Conservation (phyloP, 2,113 vertebrate species). For the Misgurnus mizolepis region DNA sequence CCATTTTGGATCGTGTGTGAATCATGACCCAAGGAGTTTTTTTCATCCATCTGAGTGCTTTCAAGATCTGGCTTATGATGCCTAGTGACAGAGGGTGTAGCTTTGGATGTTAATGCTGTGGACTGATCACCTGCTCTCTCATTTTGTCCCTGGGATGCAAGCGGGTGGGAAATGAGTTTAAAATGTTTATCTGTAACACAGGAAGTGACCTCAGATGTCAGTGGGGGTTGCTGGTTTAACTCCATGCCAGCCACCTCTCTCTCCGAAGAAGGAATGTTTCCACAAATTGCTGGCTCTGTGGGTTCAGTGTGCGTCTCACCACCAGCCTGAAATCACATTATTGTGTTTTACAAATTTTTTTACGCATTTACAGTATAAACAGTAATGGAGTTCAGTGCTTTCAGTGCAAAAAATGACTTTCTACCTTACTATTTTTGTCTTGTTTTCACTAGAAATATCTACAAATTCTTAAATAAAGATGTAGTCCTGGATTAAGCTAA, state of each 20-base stretch:
- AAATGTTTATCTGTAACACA: not conserved
- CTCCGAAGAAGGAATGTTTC: not conserved
- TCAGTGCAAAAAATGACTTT: too few relatives aligned
- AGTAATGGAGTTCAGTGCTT: too few relatives aligned
- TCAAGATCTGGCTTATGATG: not conserved
- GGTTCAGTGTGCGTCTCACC: not conserved
- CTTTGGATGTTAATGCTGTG: not conserved
- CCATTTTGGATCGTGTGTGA: not conserved
- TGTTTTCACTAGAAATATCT: too few relatives aligned
- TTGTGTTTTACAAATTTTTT: not conserved
- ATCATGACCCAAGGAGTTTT: constrained; percentile 20
- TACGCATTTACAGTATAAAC: too few relatives aligned
- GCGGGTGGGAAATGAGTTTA: not conserved
- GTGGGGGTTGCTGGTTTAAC: not conserved
- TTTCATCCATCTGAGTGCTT: not conserved
- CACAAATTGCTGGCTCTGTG: constrained; percentile 6
- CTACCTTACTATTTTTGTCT: too few relatives aligned
- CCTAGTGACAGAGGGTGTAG: not conserved
- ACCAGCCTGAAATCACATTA: constrained; percentile 31
- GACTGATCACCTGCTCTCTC: not conserved
- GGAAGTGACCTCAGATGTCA: not conserved
- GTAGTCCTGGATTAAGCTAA: too few relatives aligned
- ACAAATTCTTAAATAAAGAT: too few relatives aligned
- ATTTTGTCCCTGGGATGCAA: not conserved
- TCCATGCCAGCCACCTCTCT: not conserved